Percentiles rank a stretch among this genome's conserved stretches.
These are phyloP conservation scores for Amphiprion clarkii DNA, from an alignment of 2,797 vertebrate species.

Conservation along the genomic window DNA sequence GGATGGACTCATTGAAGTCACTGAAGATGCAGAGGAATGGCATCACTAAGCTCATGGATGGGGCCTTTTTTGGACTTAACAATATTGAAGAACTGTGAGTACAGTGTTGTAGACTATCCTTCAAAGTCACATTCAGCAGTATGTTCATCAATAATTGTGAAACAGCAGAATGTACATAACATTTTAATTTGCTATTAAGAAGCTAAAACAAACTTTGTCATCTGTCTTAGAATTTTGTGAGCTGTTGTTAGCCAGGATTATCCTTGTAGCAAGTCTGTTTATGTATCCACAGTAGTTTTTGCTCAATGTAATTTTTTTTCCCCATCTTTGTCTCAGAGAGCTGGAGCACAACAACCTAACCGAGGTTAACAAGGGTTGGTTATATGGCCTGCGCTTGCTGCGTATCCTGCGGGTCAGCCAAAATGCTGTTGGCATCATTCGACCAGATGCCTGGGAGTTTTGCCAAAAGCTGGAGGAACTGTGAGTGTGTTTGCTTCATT, in stretches of 20 bases:
- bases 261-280: background rate
- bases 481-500: conserved; percentile 86
- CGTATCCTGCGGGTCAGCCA: conserved; percentile 92
- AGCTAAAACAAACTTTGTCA: background rate
- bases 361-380: conserved; percentile 97
- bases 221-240: background rate
- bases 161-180: background rate
- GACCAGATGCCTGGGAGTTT: conserved; percentile 97
- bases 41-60: conserved; percentile 95
- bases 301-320: conserved; percentile 33
- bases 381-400: conserved; percentile 94
- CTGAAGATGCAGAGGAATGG: conserved; percentile 97
- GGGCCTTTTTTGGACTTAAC: conserved; percentile 96
- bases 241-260: background rate
- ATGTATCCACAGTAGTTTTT: background rate
- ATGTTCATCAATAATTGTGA: background rate
- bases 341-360: conserved; percentile 98
- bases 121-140: conserved; percentile 3
- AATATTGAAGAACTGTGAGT: conserved; percentile 98
- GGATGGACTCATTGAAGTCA: conserved; percentile 93
- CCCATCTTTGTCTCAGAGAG: conserved; percentile 83
- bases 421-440: conserved; percentile 92
- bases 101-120: background rate
- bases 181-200: background rate
- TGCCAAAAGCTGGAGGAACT: conserved; percentile 96